These are phyloP conservation scores for Scaptomyza caliginosa DNA, from an alignment of 2,888 invertebrate species.

Conservation along the genomic window DNA sequence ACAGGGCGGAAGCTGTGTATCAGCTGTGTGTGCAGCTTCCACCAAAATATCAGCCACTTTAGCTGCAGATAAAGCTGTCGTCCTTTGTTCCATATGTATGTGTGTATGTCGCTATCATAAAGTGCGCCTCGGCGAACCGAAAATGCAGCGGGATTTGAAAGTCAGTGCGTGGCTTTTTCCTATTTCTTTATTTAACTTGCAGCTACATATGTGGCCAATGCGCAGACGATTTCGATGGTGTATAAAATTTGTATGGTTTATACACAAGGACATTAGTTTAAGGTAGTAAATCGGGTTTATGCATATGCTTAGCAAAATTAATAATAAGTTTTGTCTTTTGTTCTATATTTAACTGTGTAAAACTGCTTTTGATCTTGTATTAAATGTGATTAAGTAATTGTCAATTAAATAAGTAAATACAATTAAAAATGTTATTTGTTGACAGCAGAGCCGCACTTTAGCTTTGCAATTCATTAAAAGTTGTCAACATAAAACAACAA, in stretches of 20 bases:
- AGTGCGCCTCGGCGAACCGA: constrained; percentile 48
- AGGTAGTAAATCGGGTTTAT: background rate
- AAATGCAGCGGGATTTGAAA: constrained; percentile 51
- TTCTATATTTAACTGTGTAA: too few relatives aligned
- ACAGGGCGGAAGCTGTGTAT: constrained; percentile 46
- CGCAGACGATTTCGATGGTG: constrained; percentile 6
- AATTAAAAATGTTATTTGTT: constrained; percentile 24
- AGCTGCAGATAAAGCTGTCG: constrained; percentile 73
- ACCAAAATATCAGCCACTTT: constrained; percentile 73
- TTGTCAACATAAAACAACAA: constrained; percentile 2
- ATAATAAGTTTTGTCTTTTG: too few relatives aligned
- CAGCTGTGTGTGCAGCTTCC: constrained; percentile 51
- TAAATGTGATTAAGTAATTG: too few relatives aligned
- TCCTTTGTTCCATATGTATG: constrained; percentile 34
- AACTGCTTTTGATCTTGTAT: too few relatives aligned
- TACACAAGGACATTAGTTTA: background rate
- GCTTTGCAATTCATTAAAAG: constrained; percentile 17
- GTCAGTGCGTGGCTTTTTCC: constrained; percentile 32
- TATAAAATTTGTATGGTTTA: background rate
- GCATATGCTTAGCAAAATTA: too few relatives aligned
- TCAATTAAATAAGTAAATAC: background rate
- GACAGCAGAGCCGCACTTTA: background rate
- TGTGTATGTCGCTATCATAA: constrained; percentile 48
- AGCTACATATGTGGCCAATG: constrained; percentile 11
- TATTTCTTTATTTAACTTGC: constrained; percentile 37